Base-by-base conservation (phyloP, 2,113 vertebrate species). In the Indicator indicator region DNA sequence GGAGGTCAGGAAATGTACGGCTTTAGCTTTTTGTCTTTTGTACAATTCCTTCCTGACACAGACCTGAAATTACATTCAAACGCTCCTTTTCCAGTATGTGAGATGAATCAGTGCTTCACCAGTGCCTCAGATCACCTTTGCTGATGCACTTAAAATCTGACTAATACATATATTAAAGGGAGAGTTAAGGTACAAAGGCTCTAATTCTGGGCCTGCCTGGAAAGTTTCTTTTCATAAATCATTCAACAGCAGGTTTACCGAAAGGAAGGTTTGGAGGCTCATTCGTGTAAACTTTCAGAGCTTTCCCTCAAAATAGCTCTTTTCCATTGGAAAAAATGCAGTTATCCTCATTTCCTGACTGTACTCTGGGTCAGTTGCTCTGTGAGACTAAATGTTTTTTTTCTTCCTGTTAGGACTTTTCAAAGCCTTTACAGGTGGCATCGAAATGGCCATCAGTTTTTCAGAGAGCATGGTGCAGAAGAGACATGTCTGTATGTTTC, bases 281-380 rank as follows among this genome's bases (percentile, higher is more conserved):
- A 19, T 62, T 91, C 86, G 6, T 89, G 28, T 93, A 91, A 96
- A 88, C 72, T 94, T 95, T 58, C 56, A 88, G 81, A 52, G 17
- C 11, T 76, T 77, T 81, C 30, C 50, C 28, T 59, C 16, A 59
- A 73, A 94, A 90, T 86, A 89, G 36, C 36, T 75, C 50, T 86
- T 91, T 93, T 94, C 85, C 73, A 59, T 3, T 82, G 62, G 65
- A 83, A 71, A 83, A 93, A 87, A 70, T 26, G 38, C 55, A 32
- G 33, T 84, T 75, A 42, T 50, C 76, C 42, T 50, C 1, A 75
- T 84, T 86, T 95, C 62, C 69, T 80, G 83, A 6, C 54, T 60
- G 16, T 70, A 12, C 15, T 83, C 16, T 32, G 4, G 2, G 14
- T 9, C 42, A 32, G 7, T 83, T 4, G 1, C 63, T 79, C 44